phyloP scores from a whole-genome alignment of 2,113 vertebrate species.

The Dasyprocta punctata region DNA sequence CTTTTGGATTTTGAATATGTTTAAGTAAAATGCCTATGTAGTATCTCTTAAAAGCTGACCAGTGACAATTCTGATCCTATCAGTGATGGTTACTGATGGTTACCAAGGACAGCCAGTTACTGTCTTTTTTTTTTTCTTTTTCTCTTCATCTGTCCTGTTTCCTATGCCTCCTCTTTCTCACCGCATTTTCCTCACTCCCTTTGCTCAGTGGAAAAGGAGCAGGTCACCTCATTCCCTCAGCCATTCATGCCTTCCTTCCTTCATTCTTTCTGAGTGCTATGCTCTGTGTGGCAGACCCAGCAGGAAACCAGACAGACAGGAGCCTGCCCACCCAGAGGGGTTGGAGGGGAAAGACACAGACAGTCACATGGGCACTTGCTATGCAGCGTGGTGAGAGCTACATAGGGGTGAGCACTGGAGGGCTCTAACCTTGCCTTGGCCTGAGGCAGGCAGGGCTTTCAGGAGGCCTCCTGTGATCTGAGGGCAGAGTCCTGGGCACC shows the following conservation, averaged over 20 bases:
- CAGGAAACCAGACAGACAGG: background rate
- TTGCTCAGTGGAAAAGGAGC: background rate
- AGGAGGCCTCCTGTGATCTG: background rate
- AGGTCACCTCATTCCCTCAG: background rate
- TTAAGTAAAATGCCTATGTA: background rate
- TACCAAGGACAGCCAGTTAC: background rate
- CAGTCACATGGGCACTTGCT: background rate
- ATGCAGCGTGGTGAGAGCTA: accelerated
- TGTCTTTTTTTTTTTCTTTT: background rate
- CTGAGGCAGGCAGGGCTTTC: background rate
- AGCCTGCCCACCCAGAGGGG: background rate
- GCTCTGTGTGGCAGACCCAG: background rate
- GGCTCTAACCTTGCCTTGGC: background rate
- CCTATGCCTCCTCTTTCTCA: background rate
- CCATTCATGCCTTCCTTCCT: background rate
- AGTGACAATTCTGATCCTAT: background rate
- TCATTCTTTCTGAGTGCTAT: background rate
- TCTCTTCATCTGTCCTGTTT: background rate
- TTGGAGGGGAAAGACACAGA: background rate
- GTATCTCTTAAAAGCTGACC: background rate
- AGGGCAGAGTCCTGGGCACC: background rate
- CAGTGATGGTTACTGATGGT: background rate
- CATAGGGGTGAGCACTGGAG: no score
- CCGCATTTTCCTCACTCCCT: background rate
- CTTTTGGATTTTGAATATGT: background rate